Evolutionary conservation across 2,888 invertebrate genomes (phyloP).

Genomic region (Pseudeuparius sepicola): DNA sequence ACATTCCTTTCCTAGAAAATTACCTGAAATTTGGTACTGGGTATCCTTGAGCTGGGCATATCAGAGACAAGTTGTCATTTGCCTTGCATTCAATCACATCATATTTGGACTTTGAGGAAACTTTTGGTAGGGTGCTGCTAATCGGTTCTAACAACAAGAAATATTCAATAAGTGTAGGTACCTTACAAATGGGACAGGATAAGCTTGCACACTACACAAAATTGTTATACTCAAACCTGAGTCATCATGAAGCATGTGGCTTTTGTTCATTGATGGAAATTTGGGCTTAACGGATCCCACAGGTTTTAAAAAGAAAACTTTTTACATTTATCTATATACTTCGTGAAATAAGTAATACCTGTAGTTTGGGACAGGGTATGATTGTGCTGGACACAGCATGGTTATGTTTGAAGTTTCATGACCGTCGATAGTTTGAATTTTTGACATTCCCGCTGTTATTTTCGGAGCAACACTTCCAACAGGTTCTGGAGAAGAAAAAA

Average conservation of each 20-base stretch:
- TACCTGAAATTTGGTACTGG: constrained; percentile 50
- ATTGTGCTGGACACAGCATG: constrained; percentile 53
- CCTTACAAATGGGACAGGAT: constrained; percentile 65
- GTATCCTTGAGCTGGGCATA: constrained; percentile 65
- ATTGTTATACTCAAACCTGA: constrained; percentile 48
- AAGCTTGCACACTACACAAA: constrained; percentile 66
- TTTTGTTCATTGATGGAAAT: constrained; percentile 55
- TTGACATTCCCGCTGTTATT: constrained; percentile 30
- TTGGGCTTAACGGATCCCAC: constrained; percentile 52
- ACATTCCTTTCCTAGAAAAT: no score
- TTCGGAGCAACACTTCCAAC: constrained; percentile 46
- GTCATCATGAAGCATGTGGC: constrained; percentile 48
- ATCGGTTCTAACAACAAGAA: constrained; percentile 39
- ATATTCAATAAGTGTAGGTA: no score
- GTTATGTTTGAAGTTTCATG: constrained; percentile 34
- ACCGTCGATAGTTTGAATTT: constrained; percentile 29
- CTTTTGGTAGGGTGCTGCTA: constrained; percentile 43
- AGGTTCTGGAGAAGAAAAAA: no score
- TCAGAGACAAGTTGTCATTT: constrained; percentile 42
- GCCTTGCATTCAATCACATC: constrained; percentile 32
- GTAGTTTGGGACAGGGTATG: constrained; percentile 59
- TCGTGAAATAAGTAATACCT: no score
- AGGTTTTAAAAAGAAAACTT: constrained; percentile 42
- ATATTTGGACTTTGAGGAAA: constrained; percentile 36
- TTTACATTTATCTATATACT: no score